Base-by-base conservation (phyloP, 1,140 invertebrate genomes). In the Halyomorpha halys region DNA sequence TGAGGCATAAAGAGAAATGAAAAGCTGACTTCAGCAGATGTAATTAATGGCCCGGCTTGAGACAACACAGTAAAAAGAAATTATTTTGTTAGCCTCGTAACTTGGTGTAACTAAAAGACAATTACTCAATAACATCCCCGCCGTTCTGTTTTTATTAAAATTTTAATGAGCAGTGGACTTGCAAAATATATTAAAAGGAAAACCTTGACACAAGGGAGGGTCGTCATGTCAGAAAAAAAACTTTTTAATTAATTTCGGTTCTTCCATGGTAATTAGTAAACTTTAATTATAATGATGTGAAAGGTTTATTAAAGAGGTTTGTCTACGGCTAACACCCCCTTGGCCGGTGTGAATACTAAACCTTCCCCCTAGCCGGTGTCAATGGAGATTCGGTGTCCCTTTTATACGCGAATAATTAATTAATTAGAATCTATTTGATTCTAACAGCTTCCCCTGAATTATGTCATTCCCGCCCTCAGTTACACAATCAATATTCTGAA, bases 371-470 rank as follows among this genome's bases (percentile, higher is more conserved):
- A n/a, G 15, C 11, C 34, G 34, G 34, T 39, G 34, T 39, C 34
- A 39, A 39, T 39, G 5, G 34, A 39, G 34, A 39, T 39, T 39
- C 34, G 34, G 23, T 25, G 53, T 30, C 53, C 23, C 27, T 23
- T 23, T 30, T 56, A 30, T 25, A 56, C 19, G 53, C 14, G 27
- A 30, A 25, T 25, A 56, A 30, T 23, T 56, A 56, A 56, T 56
- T 56, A 56, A 30, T 25, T 30, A 25, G 27, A 56, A 56, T 25
- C 53, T 30, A 56, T 25, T 56, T 56, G 27, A 56, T 56, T 56
- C 27, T 30, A 19, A 30, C 72, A 73, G 62, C 51, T 59, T 19
- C 25, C 54, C 13, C 68, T 63, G 60, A 44, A 23, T 45, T 53
- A 53, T 62, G 61, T 44, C 25, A 30, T 62, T 62, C 45, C n/a